Evolutionary conservation across 2,888 invertebrate species (phyloP), one percentile per base, ranked within the genome.

Genomic region (Xestia xanthographa): DNA sequence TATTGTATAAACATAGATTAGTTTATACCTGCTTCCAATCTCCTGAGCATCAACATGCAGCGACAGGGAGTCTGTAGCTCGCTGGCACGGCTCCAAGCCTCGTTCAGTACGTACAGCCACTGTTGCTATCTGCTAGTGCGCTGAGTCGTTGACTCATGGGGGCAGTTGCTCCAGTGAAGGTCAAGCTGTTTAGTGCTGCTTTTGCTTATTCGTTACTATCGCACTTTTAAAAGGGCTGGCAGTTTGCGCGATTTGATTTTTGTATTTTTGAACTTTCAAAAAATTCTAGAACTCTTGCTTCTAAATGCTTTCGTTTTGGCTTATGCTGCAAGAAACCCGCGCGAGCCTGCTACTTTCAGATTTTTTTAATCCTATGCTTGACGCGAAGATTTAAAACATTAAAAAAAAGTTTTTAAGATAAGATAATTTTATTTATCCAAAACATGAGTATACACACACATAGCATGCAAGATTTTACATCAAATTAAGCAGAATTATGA

Each of bases 111-210:
- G 53, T 60, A 17, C 66, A 58, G 58, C 60, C 62, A 11, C 84
- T 80, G 86, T 87, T 87, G 88, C 86, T 88, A 86, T 34, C 79
- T 69, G 78, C 58, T n/a, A 22, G 72, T 60, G 63, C 66, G 69
- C 68, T 79, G 86, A 84, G 86, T 87, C 71, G 67, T 76, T 87
- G 86, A 87, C 86, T 86, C 88, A 87, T 67, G 34, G 43, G 50
- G 71, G 50, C 78, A 76, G 62, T 83, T 68, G 86, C 69, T 81
- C 48, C 34, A 45, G 3, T 75, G 88, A 86, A 86, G 86, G 86
- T 87, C 66, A 60, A 5, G 22, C 45, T 63, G 58, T 63, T 62
- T 53, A 45, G 17, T 41, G 26, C n/a, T 72, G 58, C 34, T 66
- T 69, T 53, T 68, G 48, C 53, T 76, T 75, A 74, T 67, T 74